Base-by-base conservation (phyloP, 2,888 invertebrate genomes). In the Drepana falcataria region DNA sequence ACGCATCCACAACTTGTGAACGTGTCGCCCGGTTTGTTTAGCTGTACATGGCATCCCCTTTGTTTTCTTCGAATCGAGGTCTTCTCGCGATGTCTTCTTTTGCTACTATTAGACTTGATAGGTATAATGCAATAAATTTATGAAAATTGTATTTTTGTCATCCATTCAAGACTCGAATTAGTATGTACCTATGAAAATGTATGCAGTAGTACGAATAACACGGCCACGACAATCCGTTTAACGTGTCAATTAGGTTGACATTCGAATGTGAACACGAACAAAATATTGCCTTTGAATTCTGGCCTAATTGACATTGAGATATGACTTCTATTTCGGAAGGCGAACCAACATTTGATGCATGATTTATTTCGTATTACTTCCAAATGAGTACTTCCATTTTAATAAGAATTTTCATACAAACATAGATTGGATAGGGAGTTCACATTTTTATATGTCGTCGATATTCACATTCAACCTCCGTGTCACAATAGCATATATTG, bases 81-180 rank as follows among this genome's bases (percentile, higher is more conserved):
- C 77, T 82, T 77, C 83, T 76, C 76, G 21, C 21, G 68, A 78
- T 61, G 83, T 87, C 83, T 87, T 87, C 83, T 81, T 82, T 86
- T 83, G 82, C 84, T 69, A 81, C 73, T 77, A 75, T 81, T 84
- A 83, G 83, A 82, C 75, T 80, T 73, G 73, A 79, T 83, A 75
- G 76, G 71, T 79, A 71, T 80, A 77, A 75, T 72, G 76, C 77
- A 78, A 79, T 76, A 73, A 79, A 81, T 78, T 72, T 75, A 77
- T 73, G 75, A 82, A 74, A 77, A 81, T 83, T 79, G 77, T 80
- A 81, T 83, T 77, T 72, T 82, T 77, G 88, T 88, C 87, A 85
- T 87, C 89, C 89, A 87, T 88, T 87, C 84, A 21, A 83, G 80
- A 87, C 79, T 83, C 82, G 83, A 81, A 84, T 87, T 88, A 87